Base-by-base conservation (phyloP, 2,113 vertebrate species). In the Tinamus guttatus region DNA sequence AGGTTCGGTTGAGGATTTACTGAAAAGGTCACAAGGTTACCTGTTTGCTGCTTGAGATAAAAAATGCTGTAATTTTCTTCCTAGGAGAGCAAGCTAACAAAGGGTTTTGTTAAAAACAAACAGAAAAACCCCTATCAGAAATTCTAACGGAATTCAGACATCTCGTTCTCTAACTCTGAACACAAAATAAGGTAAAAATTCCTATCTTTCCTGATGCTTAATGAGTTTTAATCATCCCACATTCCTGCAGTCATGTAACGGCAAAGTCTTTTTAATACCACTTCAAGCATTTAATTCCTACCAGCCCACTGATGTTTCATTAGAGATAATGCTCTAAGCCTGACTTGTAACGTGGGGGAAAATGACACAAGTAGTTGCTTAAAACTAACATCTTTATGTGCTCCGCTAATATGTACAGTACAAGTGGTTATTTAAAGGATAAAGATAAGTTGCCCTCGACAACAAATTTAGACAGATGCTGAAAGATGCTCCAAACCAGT, bases 21-120 rank as follows among this genome's bases (percentile, higher is more conserved):
- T 94, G 81, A 97, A 93, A 97, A 97, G 98, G 98, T 98, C 98
- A 98, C 93, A 95, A 97, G 97, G 98, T 98, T 98, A 98, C 96
- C 95, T 95, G 95, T 95, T 97, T 96, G 97, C 93, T 93, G 85
- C 73, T 64, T 70, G 74, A 95, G 95, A 96, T 91, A 92, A 95
- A 98, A 97, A 97, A 95, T 83, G 94, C 80, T 89, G 47, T 47
- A 7, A 95, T 95, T 95, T 97, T 96, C 89, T 95, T 93, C 85
- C 88, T 88, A 94, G 93, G 51, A 96, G 52, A 91, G 86, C 10
- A 65, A 95, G 64, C 82, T 81, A 92, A 94, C 90, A 38, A 78
- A 69, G 4, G 0, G 41, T 47, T 94, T 94, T 67, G 67, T 88
- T 79, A 84, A 93, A 95, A 95, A 95, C 30, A 89, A 94, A 79